phyloP scores from a whole-genome alignment of 1,140 invertebrate species.

The Drosophila watanabei region DNA sequence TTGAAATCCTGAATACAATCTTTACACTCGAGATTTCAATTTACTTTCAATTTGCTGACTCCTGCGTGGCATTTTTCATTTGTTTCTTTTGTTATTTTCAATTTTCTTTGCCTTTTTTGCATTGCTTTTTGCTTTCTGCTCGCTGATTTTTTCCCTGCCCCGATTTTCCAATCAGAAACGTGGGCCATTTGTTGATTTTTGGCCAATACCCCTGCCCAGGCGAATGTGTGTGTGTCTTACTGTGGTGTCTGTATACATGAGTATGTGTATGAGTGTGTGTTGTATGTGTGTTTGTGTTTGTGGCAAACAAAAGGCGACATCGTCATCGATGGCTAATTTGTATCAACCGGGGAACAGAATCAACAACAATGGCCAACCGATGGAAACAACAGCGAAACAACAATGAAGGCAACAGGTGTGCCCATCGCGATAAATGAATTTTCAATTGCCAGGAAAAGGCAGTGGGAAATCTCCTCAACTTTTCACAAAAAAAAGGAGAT shows the following conservation, averaged over 20 bases:
- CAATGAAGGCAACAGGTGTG: conserved; percentile 4
- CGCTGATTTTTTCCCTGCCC: not conserved
- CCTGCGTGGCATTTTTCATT: conserved; percentile 3
- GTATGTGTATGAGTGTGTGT: not conserved
- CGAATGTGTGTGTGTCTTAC: not conserved
- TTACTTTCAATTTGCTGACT: conserved; percentile 28
- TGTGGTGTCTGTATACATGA: not conserved
- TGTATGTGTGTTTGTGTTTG: not conserved
- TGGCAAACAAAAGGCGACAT: conserved; percentile 34
- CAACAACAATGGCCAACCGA: conserved; percentile 29
- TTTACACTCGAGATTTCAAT: not conserved
- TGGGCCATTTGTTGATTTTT: conserved; percentile 34
- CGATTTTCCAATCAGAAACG: conserved; percentile 21
- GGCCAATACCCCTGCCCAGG: not conserved
- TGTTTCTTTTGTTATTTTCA: not conserved
- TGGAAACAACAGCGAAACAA: conserved; percentile 20
- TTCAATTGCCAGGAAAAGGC: not conserved
- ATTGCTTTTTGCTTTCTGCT: not conserved
- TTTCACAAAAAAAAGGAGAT: not conserved
- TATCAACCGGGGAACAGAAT: conserved; percentile 15
- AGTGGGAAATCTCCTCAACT: not conserved
- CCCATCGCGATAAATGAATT: conserved; percentile 1
- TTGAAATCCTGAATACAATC: not conserved
- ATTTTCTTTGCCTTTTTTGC: conserved; percentile 6
- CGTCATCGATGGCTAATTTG: conserved; percentile 39